Conservation (phyloP, 2,888 invertebrate species). For the Microlaimidae sp. region DNA sequence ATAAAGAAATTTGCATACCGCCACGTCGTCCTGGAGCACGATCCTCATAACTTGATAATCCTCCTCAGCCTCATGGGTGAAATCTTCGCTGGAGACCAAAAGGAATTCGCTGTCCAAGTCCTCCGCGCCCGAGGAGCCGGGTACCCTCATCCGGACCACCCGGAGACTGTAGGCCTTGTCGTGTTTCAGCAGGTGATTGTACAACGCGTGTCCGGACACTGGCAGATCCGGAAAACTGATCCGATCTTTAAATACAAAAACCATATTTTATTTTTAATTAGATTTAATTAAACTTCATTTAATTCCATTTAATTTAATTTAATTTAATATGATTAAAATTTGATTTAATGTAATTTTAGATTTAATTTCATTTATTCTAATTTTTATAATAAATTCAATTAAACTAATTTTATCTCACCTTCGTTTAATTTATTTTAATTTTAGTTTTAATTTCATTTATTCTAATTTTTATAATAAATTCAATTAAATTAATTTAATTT, state of each 20-base stretch:
- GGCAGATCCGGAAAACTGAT: constrained; percentile 47
- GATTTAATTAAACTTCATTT: no score
- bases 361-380: no score
- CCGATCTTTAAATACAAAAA: constrained; percentile 40
- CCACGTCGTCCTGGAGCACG: constrained; percentile 18
- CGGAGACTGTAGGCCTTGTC: constrained; percentile 52
- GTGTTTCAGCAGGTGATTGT: constrained; percentile 52
- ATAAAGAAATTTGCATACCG: no score
- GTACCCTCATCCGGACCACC: constrained; percentile 46
- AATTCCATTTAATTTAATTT: background rate
- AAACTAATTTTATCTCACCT: no score
- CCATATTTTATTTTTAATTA: constrained; percentile 11
- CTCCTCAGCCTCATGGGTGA: background rate
- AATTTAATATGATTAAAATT: no score
- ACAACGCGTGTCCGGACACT: constrained; percentile 50
- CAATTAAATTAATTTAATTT: no score
- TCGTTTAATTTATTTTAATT: no score
- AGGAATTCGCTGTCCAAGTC: constrained; percentile 18
- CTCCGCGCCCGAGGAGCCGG: background rate
- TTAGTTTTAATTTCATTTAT: no score
- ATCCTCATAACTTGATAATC: constrained; percentile 16
- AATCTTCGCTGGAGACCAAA: constrained; percentile 18
- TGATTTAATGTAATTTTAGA: no score
- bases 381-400: no score
- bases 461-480: no score